Conservation (phyloP, 2,113 vertebrate genomes). For the Ameiurus melas region DNA sequence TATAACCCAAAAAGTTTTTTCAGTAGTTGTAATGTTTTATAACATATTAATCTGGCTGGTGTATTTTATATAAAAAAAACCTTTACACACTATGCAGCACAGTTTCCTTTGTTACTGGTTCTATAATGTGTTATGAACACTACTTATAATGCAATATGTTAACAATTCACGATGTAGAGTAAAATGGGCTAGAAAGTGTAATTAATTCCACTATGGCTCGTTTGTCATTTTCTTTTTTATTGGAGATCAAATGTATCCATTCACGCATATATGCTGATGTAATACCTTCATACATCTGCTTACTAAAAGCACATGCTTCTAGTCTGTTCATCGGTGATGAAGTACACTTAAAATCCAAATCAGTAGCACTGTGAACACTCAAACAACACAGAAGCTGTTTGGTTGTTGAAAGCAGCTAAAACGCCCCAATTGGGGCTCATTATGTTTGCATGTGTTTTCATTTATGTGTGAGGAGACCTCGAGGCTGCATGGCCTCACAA, state of each 20-base stretch:
- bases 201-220: background rate
- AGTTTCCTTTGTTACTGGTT: background rate
- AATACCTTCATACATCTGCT: background rate
- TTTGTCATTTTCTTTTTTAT: background rate
- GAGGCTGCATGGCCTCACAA: background rate
- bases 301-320: slow-evolving; percentile 20
- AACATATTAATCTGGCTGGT: background rate
- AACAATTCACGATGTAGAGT: background rate
- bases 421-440: slow-evolving; percentile 27
- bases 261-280: slow-evolving; percentile 35
- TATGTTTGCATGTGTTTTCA: slow-evolving; percentile 40
- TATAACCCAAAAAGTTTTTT: background rate
- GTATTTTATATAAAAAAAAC: background rate
- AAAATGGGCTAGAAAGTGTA: background rate
- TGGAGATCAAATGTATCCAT: background rate
- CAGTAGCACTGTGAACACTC: background rate
- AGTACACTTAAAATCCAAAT: background rate
- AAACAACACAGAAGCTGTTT: slow-evolving; percentile 25
- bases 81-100: background rate
- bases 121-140: background rate
- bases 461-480: slow-evolving; percentile 6
- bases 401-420: slow-evolving; percentile 2
- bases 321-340: background rate
- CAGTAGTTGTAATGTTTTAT: background rate
- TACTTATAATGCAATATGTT: background rate